Conservation (phyloP, 2,797 vertebrate species). For the Xiphorhynchus erythropygius region DNA sequence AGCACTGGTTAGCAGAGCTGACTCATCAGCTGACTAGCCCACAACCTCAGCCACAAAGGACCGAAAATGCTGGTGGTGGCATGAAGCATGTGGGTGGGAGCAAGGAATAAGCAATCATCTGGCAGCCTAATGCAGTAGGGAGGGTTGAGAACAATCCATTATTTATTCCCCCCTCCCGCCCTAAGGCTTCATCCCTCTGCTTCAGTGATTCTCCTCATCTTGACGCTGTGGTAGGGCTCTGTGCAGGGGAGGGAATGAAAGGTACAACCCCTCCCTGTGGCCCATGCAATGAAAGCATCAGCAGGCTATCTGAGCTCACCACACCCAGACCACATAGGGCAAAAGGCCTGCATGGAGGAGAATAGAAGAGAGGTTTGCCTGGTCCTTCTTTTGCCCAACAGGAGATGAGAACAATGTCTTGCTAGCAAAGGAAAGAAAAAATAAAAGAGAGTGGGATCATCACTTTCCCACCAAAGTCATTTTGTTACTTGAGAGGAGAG, state of each 20-base stretch:
- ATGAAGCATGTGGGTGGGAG: slow-evolving; percentile 66
- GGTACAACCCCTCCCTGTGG: slow-evolving; percentile 54
- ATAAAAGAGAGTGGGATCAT: not conserved
- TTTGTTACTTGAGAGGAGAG: not conserved
- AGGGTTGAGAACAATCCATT: slow-evolving; percentile 59
- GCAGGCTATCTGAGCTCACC: slow-evolving; percentile 45
- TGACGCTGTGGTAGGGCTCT: slow-evolving; percentile 62
- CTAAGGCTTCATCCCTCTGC: slow-evolving; percentile 41
- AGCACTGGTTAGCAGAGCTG: slow-evolving; percentile 60
- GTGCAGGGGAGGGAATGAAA: slow-evolving; percentile 38
- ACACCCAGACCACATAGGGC: slow-evolving; percentile 38
- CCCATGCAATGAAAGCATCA: slow-evolving; percentile 53
- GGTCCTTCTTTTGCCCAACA: not conserved
- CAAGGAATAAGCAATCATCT: slow-evolving; percentile 65
- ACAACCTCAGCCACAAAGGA: slow-evolving; percentile 61
- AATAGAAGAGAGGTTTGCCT: slow-evolving; percentile 17
- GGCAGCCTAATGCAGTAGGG: slow-evolving; percentile 56
- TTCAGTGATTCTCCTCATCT: slow-evolving; percentile 46
- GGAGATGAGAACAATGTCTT: not conserved
- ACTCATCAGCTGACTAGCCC: slow-evolving; percentile 62
- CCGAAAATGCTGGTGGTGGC: slow-evolving; percentile 61
- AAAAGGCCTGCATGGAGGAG: not conserved
- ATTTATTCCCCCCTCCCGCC: slow-evolving; percentile 56
- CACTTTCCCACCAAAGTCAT: not conserved
- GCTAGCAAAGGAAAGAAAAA: not conserved